phyloP scores from a whole-genome alignment of 2,888 invertebrate genomes.

The Petrolisthes cinctipes region DNA sequence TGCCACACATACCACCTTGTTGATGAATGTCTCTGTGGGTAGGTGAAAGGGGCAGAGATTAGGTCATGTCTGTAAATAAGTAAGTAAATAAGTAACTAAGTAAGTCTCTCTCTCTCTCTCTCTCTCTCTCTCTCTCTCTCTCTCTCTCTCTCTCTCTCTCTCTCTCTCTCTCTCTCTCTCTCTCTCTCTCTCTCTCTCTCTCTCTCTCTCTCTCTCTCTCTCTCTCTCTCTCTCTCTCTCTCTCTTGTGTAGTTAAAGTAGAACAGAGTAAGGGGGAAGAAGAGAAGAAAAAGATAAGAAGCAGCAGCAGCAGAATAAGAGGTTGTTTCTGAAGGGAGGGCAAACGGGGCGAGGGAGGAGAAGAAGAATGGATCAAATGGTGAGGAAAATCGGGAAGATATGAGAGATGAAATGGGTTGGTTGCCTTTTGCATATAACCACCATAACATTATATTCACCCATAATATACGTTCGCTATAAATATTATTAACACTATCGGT shows the following conservation, averaged over 20 bases:
- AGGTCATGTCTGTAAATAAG: slow-evolving; percentile 1
- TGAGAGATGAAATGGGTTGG: neutral
- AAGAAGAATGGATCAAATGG: neutral
- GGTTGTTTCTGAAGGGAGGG: neutral
- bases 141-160: slow-evolving; percentile 12
- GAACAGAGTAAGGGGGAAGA: neutral
- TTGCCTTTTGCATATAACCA: neutral
- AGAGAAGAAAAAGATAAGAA: neutral
- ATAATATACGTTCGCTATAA: neutral
- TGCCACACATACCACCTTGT: slow-evolving; percentile 93
- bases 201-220: neutral
- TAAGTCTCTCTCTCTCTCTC: neutral
- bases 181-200: slow-evolving; percentile 6
- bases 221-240: slow-evolving; percentile 12
- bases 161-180: slow-evolving; percentile 2
- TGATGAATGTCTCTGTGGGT: slow-evolving; percentile 87
- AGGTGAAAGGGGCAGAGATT: neutral
- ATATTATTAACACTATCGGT: neutral
- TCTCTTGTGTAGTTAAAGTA: neutral
- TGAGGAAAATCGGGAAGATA: neutral
- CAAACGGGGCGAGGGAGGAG: neutral
- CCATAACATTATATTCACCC: neutral
- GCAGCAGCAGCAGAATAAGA: too few species aligned
- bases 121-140: too few species aligned
- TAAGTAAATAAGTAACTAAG: too few species aligned